Evolutionary conservation across 2,888 invertebrate genomes (phyloP).

Genomic region (Dioctria rufipes): DNA sequence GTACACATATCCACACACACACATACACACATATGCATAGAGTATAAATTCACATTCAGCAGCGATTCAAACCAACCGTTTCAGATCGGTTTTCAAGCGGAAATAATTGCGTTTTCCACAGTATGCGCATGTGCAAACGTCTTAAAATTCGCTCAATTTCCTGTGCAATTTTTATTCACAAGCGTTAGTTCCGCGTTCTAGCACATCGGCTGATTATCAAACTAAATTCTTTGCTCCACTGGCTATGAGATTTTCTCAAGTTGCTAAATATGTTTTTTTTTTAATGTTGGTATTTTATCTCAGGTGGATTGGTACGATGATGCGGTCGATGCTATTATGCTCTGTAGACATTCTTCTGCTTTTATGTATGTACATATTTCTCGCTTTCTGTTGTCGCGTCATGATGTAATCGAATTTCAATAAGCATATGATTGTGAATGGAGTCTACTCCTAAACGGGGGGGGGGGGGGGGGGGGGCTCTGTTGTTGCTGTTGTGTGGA

Average conservation of each 20-base stretch:
- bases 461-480: too few species aligned
- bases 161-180: not conserved
- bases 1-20: not conserved
- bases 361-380: too few species aligned
- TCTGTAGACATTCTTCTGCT: too few species aligned
- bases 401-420: too few species aligned
- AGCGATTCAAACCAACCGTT: not conserved
- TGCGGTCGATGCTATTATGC: too few species aligned
- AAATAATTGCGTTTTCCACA: constrained; percentile 46
- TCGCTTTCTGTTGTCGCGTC: too few species aligned
- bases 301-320: not conserved
- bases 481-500: too few species aligned
- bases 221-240: constrained; percentile 21
- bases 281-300: not conserved
- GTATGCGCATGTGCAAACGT: constrained; percentile 33
- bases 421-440: too few species aligned
- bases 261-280: too few species aligned
- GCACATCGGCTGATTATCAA: not conserved
- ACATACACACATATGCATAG: not conserved
- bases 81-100: constrained; percentile 49
- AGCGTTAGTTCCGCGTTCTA: constrained; percentile 37
- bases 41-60: constrained; percentile 1
- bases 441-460: too few species aligned
- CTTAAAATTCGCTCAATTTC: constrained; percentile 27
- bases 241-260: not conserved